A percentile compares a stretch with the other conserved stretches of the same genome.
These are phyloP conservation scores for Ceratina calcarata DNA, from an alignment of 1,140 invertebrate species.

Conservation along the genomic window DNA sequence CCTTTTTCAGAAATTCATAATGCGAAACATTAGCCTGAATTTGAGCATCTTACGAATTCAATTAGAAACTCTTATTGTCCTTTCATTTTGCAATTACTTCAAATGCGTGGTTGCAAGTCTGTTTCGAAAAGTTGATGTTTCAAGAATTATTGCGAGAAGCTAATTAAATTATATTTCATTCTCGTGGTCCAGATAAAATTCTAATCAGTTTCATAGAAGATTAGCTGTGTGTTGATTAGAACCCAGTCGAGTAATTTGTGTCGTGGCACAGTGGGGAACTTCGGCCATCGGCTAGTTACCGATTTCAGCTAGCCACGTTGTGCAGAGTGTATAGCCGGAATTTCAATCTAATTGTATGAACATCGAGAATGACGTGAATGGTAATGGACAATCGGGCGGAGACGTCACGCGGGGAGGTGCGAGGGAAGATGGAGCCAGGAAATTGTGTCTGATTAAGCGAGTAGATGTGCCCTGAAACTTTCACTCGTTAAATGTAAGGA, in stretches of 20 bases:
- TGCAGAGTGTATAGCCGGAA: conserved; percentile 35
- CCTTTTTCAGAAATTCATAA: neutral
- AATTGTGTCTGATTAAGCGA: conserved; percentile 30
- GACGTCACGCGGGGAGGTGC: conserved; percentile 1
- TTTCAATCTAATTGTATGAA: conserved; percentile 51
- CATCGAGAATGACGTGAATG: conserved; percentile 26
- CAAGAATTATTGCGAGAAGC: too few relatives aligned
- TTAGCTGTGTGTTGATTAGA: conserved; percentile 42
- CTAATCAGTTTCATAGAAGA: conserved; percentile 25
- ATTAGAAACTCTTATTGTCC: too few relatives aligned
- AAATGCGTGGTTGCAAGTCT: too few relatives aligned
- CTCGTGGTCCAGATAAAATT: conserved; percentile 33
- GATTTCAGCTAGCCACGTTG: conserved; percentile 41
- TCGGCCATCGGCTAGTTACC: conserved; percentile 46
- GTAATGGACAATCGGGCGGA: conserved; percentile 11
- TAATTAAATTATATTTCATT: too few relatives aligned
- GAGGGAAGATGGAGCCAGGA: neutral
- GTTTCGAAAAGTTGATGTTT: too few relatives aligned
- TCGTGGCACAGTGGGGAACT: conserved; percentile 42
- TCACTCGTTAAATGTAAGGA: conserved; percentile 27
- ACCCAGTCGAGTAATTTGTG: conserved; percentile 42
- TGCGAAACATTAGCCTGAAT: neutral
- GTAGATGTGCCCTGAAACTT: conserved; percentile 6
- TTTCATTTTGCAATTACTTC: too few relatives aligned
- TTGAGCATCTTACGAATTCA: too few relatives aligned